These are phyloP conservation scores for Anhinga anhinga DNA, from an alignment of 2,113 vertebrate species.

Conservation along the genomic window DNA sequence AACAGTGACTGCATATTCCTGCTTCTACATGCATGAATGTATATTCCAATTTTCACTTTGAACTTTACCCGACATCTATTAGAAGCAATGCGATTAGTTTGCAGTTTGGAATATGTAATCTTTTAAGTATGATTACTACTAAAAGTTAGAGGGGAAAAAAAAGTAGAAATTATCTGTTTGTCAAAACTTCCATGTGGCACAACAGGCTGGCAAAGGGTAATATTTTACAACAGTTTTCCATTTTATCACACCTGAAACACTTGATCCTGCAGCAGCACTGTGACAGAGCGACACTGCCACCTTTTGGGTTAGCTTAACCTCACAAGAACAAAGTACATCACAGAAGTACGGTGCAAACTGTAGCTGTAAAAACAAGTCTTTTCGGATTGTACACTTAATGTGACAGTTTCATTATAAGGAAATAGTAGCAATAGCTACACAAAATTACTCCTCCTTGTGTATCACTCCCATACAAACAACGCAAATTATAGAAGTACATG, in stretches of 20 bases:
- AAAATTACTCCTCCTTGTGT: neutral
- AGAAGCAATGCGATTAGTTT: neutral
- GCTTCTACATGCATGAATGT: neutral
- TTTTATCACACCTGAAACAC: neutral
- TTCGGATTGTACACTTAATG: neutral
- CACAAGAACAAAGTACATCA: too few species aligned
- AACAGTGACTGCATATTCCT: neutral
- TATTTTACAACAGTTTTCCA: neutral
- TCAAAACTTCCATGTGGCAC: neutral
- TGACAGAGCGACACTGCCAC: neutral
- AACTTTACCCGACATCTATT: neutral
- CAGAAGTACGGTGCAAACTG: neutral
- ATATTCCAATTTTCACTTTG: neutral
- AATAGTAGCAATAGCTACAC: neutral
- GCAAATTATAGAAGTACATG: rapidly evolving
- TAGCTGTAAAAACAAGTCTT: too few species aligned
- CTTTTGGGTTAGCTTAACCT: neutral
- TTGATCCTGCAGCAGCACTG: too few species aligned
- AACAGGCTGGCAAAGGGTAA: neutral
- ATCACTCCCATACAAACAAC: neutral
- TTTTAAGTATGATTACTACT: neutral
- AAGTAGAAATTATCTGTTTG: neutral
- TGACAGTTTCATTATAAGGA: neutral
- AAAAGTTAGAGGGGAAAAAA: too few species aligned
- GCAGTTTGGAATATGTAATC: neutral